Evolutionary conservation across 2,113 vertebrate genomes (phyloP).

Genomic region (Oreotragus oreotragus): DNA sequence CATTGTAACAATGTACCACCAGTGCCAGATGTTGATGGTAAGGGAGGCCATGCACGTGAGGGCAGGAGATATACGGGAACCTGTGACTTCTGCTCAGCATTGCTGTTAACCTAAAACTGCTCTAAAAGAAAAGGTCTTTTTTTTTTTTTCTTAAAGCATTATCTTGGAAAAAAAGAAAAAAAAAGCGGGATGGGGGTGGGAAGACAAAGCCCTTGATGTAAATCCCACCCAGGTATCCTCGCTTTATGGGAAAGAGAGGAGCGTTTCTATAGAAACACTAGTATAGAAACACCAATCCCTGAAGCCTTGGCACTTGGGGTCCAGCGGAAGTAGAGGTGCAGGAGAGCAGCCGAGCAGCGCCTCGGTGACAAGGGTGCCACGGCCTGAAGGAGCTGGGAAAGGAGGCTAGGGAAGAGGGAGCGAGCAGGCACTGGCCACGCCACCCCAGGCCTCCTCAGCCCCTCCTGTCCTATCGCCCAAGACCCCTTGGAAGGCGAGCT

Average conservation of each 20-base stretch:
- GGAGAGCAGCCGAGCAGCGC: not conserved
- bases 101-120: not conserved
- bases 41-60: fast-evolving
- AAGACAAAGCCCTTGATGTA: not conserved
- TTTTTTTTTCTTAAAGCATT: not conserved
- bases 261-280: too few relatives aligned
- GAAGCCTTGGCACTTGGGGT: not conserved
- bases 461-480: not conserved
- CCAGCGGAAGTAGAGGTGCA: not conserved
- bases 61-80: not conserved
- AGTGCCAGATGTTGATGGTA: not conserved
- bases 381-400: not conserved
- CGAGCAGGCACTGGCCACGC: not conserved
- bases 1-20: not conserved
- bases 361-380: not conserved
- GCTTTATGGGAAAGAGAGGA: not conserved
- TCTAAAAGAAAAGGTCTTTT: not conserved
- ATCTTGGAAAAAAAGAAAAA: not conserved
- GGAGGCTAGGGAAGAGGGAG: not conserved
- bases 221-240: not conserved
- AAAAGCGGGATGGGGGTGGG: fast-evolving
- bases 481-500: not conserved
- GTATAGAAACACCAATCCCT: not conserved
- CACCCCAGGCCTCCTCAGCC: not conserved
- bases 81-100: not conserved